A percentile compares a stretch with the other conserved stretches of the same genome.
phyloP scores from a whole-genome alignment of 2,888 invertebrate species.

The Pteria penguin region DNA sequence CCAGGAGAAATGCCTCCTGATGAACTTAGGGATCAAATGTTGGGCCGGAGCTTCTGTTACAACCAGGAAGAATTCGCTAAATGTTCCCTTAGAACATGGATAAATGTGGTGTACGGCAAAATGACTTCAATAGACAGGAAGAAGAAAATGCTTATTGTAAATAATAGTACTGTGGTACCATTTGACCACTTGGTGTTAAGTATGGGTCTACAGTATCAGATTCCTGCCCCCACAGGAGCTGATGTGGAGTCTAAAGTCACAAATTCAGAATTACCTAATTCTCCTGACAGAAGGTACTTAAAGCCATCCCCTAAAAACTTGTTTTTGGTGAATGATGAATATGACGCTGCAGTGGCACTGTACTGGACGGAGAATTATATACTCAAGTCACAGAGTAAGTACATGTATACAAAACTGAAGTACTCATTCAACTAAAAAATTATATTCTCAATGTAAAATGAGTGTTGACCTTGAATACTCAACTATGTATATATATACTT shows the following conservation, averaged over 20 bases:
- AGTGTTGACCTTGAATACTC: too few species aligned
- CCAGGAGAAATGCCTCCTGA: constrained; percentile 79
- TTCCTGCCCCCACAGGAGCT: constrained; percentile 73
- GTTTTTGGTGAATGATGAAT: constrained; percentile 77
- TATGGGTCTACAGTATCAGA: constrained; percentile 78
- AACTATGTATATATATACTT: background rate
- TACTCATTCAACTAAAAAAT: too few species aligned
- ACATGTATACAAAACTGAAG: too few species aligned
- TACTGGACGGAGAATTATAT: constrained; percentile 74
- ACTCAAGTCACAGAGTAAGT: constrained; percentile 66
- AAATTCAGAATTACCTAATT: constrained; percentile 60
- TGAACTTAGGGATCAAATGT: constrained; percentile 69
- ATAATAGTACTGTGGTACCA: constrained; percentile 72
- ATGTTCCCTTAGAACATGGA: constrained; percentile 84
- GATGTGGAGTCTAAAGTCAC: constrained; percentile 61
- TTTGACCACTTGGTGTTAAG: constrained; percentile 79
- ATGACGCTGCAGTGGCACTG: constrained; percentile 76
- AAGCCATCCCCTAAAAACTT: constrained; percentile 73
- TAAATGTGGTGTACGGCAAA: constrained; percentile 83
- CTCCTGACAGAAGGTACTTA: constrained; percentile 64
- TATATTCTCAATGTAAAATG: too few species aligned
- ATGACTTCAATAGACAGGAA: constrained; percentile 78
- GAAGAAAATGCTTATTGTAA: constrained; percentile 77
- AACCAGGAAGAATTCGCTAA: constrained; percentile 80
- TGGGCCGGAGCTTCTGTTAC: constrained; percentile 73